A percentile compares a stretch with the other conserved stretches of the same genome.
phyloP scores from a whole-genome alignment of 2,888 invertebrate genomes.

The Cryptosula pallasiana region DNA sequence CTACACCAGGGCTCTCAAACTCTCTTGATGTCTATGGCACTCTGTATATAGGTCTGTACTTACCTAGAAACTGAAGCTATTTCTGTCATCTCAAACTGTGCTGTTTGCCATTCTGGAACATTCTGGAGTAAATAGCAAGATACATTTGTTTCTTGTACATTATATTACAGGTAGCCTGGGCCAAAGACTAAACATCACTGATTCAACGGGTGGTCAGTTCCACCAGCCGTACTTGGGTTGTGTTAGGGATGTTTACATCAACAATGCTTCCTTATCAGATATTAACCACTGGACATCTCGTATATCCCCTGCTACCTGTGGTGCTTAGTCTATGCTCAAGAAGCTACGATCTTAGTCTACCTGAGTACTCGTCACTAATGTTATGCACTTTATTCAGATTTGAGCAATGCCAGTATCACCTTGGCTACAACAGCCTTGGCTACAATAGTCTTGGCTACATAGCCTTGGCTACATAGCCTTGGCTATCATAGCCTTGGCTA shows the following conservation, averaged over 20 bases:
- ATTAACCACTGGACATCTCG: neutral
- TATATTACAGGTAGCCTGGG: constrained; percentile 2
- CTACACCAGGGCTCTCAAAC: neutral
- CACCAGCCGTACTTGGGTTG: neutral
- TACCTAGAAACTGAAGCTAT: neutral
- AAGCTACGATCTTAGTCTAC: too few relatives aligned
- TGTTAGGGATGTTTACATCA: neutral
- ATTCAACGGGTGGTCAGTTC: neutral
- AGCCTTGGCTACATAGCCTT: too few relatives aligned
- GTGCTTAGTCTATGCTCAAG: too few relatives aligned
- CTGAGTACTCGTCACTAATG: too few relatives aligned
- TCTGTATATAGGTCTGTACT: constrained; percentile 4
- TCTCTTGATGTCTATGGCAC: neutral
- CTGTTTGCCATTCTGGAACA: too few relatives aligned
- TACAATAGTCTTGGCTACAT: too few relatives aligned
- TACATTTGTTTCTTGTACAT: too few relatives aligned
- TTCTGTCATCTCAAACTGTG: neutral
- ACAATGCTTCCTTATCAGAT: neutral
- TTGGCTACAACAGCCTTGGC: too few relatives aligned
- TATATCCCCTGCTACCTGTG: neutral
- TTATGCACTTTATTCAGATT: too few relatives aligned
- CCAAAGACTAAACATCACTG: neutral
- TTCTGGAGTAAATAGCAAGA: too few relatives aligned
- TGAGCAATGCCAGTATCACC: too few relatives aligned
- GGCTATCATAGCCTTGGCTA: too few relatives aligned